A percentile compares a stretch with the other conserved stretches of the same genome.
These are phyloP conservation scores for Gandaritis pyraliata DNA, from an alignment of 2,888 invertebrate species.

Conservation along the genomic window DNA sequence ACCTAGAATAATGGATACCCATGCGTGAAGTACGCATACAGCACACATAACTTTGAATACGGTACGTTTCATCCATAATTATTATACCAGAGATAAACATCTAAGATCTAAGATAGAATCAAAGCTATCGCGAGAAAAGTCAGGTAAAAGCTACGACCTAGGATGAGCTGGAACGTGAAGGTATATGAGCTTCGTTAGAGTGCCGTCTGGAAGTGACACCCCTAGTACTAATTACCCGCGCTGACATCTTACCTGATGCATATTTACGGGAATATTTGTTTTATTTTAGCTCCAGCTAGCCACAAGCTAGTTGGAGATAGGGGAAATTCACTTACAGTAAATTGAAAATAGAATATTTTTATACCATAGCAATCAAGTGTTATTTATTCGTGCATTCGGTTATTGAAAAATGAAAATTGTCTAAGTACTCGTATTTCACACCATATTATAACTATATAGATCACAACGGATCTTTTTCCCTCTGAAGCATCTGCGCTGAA, in stretches of 20 bases:
- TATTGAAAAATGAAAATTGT: too few species aligned
- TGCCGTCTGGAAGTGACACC: constrained; percentile 80
- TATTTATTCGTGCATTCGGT: too few species aligned
- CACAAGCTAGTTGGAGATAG: constrained; percentile 2
- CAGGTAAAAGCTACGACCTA: not conserved
- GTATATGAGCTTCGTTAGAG: constrained; percentile 73
- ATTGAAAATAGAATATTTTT: constrained; percentile 21
- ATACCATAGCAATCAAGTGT: not conserved
- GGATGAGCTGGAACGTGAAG: not conserved
- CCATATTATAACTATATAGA: too few species aligned
- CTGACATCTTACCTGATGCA: constrained; percentile 64
- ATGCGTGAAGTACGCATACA: not conserved
- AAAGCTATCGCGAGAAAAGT: constrained; percentile 2
- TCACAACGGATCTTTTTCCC: too few species aligned
- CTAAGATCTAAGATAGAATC: not conserved
- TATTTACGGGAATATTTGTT: constrained; percentile 36
- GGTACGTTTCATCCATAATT: not conserved
- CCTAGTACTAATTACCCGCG: constrained; percentile 70
- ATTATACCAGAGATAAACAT: not conserved
- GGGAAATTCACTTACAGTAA: constrained; percentile 5
- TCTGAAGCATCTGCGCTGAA: too few species aligned
- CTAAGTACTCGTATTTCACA: too few species aligned
- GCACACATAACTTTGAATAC: too few species aligned
- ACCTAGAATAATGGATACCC: not conserved
- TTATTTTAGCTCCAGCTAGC: constrained; percentile 26